Percentiles rank a stretch among this genome's conserved stretches.
Conservation (phyloP, 2,888 invertebrate genomes). For the Drosophila formosana region DNA sequence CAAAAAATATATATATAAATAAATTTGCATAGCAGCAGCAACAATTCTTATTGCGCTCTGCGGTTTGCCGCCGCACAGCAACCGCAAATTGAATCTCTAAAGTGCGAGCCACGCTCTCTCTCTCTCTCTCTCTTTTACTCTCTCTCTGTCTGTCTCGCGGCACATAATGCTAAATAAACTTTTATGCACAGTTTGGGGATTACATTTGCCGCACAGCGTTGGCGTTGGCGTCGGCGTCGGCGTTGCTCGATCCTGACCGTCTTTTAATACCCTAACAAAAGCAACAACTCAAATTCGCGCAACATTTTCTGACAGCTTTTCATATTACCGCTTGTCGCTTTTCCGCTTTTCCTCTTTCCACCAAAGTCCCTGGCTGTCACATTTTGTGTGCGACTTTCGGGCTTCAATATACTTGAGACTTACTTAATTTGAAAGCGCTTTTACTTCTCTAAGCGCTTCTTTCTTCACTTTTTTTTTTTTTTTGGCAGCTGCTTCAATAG, state of each 20-base stretch:
- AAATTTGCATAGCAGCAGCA: conserved; percentile 27
- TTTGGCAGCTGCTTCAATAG: neutral
- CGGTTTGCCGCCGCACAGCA: conserved; percentile 11
- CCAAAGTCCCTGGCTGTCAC: neutral
- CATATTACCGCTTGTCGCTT: neutral
- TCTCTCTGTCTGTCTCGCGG: neutral
- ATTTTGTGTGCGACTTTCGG: conserved; percentile 6
- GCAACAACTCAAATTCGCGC: neutral
- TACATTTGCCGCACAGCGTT: conserved; percentile 27
- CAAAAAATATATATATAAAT: no score
- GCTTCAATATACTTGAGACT: conserved; percentile 1
- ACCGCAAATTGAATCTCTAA: conserved; percentile 52
- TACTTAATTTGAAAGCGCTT: no score
- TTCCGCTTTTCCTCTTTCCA: neutral
- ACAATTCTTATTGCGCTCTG: conserved; percentile 34
- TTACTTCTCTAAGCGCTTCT: neutral
- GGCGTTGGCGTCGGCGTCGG: neutral
- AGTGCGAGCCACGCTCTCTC: conserved; percentile 24
- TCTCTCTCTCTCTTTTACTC: neutral
- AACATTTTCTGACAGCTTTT: conserved; percentile 9
- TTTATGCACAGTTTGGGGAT: conserved; percentile 42
- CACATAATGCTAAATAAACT: conserved; percentile 36
- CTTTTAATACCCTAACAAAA: conserved; percentile 25
- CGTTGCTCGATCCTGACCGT: neutral
- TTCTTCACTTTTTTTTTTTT: neutral